phyloP scores from a whole-genome alignment of 1,140 invertebrate genomes.

The Lordiphosa clarofinis region DNA sequence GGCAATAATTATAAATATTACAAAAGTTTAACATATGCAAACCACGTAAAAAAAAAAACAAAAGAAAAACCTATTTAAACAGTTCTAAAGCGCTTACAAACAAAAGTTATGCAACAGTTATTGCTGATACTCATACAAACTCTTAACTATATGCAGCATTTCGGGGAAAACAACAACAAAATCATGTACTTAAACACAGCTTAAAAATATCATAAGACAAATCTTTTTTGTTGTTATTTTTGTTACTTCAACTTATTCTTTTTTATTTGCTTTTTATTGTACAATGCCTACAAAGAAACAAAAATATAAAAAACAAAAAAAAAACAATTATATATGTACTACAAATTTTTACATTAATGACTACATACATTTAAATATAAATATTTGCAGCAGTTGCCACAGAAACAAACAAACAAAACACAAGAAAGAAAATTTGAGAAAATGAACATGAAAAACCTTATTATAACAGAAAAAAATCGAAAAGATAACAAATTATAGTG shows the following conservation, averaged over 20 bases:
- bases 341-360: slow-evolving; percentile 69
- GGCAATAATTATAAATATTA: too few relatives aligned
- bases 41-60: slow-evolving; percentile 11
- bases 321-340: slow-evolving; percentile 39
- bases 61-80: not conserved
- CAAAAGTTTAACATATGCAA: not conserved
- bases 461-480: slow-evolving; percentile 37
- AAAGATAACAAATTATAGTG: slow-evolving; percentile 58
- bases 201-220: slow-evolving; percentile 1
- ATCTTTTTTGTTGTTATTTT: too few relatives aligned
- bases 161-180: slow-evolving; percentile 8
- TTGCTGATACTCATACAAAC: slow-evolving; percentile 4
- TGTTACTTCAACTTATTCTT: too few relatives aligned
- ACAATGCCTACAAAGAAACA: slow-evolving; percentile 19
- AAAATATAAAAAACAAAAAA: slow-evolving; percentile 3
- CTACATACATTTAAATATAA: slow-evolving; percentile 66
- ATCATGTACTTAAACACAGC: slow-evolving; percentile 5
- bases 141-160: slow-evolving; percentile 21
- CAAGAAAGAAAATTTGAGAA: slow-evolving; percentile 62
- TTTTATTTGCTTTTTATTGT: slow-evolving; percentile 21
- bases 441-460: slow-evolving; percentile 77
- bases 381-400: slow-evolving; percentile 41
- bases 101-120: slow-evolving; percentile 9
- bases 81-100: slow-evolving; percentile 14
- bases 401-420: slow-evolving; percentile 19